A percentile compares a stretch with the other conserved stretches of the same genome.
Conservation (phyloP, 1,140 invertebrate species). For the Temnothorax longispinosus region DNA sequence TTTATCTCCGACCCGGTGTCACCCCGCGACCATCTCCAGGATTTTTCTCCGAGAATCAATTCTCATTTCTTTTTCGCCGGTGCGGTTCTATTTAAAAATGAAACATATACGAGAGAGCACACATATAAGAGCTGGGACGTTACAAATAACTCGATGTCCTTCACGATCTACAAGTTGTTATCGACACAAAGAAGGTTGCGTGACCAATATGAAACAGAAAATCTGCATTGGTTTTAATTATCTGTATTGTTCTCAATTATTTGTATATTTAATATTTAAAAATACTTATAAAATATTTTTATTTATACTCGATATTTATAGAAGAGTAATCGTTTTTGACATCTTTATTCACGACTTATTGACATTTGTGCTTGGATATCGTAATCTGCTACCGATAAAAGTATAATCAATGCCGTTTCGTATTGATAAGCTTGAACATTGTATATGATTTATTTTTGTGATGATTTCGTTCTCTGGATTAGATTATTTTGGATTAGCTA, state of each 20-base stretch:
- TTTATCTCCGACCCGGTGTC: constrained; percentile 63
- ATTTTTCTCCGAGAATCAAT: constrained; percentile 32
- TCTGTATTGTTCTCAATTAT: not conserved
- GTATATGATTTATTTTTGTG: constrained; percentile 4
- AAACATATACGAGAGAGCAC: not conserved
- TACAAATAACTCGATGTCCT: not conserved
- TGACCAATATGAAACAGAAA: not conserved
- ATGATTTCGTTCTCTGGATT: not conserved
- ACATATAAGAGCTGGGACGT: not conserved
- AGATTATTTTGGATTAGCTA: not conserved
- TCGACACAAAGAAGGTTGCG: not conserved
- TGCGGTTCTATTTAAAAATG: constrained; percentile 58
- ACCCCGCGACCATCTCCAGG: constrained; percentile 41
- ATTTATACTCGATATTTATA: not conserved
- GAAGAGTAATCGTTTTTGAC: not conserved
- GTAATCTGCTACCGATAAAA: not conserved
- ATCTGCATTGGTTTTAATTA: not conserved
- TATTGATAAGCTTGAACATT: not conserved
- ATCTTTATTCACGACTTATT: not conserved
- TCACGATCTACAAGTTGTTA: not conserved
- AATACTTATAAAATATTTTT: not conserved
- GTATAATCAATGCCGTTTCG: not conserved
- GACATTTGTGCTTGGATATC: not conserved
- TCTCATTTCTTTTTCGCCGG: constrained; percentile 38
- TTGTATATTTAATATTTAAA: not conserved